Evolutionary conservation across 2,888 invertebrate genomes (phyloP).

Genomic region (Amblyjoppa fuscipennis): DNA sequence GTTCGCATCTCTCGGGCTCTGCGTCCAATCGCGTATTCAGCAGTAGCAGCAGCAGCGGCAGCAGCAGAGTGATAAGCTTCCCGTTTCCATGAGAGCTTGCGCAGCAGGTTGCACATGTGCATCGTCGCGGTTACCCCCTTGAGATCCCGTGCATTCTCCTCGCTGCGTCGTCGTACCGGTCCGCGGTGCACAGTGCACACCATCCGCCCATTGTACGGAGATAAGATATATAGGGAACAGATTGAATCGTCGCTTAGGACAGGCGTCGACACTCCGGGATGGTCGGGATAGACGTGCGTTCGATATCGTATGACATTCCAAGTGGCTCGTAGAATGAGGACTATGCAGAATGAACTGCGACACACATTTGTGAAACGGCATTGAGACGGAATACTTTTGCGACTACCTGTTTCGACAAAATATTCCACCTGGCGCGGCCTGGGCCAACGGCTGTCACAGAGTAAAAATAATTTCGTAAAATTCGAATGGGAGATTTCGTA

Average conservation of each 20-base stretch:
- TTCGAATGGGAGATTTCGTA: too few species aligned
- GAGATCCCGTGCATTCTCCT: constrained; percentile 28
- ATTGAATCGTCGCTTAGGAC: constrained; percentile 11
- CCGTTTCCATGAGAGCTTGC: constrained; percentile 56
- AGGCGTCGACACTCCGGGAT: not conserved
- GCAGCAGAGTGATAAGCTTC: constrained; percentile 53
- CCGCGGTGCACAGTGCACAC: not conserved
- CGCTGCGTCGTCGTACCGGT: not conserved
- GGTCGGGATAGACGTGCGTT: not conserved
- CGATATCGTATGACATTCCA: not conserved
- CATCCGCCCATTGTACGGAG: constrained; percentile 11
- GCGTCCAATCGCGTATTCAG: constrained; percentile 65
- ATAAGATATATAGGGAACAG: constrained; percentile 2
- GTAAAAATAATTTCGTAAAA: too few species aligned
- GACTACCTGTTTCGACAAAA: too few species aligned
- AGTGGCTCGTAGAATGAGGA: not conserved
- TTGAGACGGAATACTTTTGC: too few species aligned
- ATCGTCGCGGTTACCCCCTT: constrained; percentile 21
- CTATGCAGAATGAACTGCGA: too few species aligned
- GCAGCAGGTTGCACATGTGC: constrained; percentile 58
- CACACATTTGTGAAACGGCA: too few species aligned
- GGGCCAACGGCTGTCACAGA: too few species aligned
- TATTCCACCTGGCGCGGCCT: too few species aligned
- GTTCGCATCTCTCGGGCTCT: constrained; percentile 51
- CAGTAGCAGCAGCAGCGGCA: constrained; percentile 47